Percentiles rank a stretch among this genome's conserved stretches.
phyloP scores from a whole-genome alignment of 2,888 invertebrate genomes.

The Pristionchus japonicus region DNA sequence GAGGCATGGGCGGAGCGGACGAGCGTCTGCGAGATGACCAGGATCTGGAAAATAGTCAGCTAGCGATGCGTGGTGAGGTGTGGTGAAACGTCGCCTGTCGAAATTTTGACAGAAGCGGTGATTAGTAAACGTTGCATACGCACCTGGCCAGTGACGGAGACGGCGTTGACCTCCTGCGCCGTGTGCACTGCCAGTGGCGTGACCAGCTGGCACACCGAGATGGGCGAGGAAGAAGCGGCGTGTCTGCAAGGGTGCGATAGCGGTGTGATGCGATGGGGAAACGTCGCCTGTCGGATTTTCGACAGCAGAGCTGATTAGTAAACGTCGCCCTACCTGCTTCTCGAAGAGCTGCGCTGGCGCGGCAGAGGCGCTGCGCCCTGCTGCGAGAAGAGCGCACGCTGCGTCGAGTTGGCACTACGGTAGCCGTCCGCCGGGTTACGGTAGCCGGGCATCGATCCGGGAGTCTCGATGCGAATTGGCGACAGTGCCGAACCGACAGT shows the following conservation, averaged over 20 bases:
- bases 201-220: background rate
- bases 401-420: background rate
- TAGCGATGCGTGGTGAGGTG: background rate
- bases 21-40: conserved; percentile 22
- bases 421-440: background rate
- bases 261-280: too few species aligned
- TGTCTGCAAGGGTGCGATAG: too few species aligned
- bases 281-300: background rate
- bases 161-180: conserved; percentile 15
- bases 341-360: background rate
- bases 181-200: conserved; percentile 32
- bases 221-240: background rate
- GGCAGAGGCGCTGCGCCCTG: background rate
- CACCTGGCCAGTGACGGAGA: conserved; percentile 38
- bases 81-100: background rate
- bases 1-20: conserved; percentile 11
- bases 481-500: background rate
- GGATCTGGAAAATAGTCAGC: background rate
- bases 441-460: too few species aligned
- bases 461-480: conserved; percentile 7
- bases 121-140: background rate
- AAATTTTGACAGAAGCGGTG: background rate
- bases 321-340: background rate
- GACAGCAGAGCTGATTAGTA: background rate
- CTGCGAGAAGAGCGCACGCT: conserved; percentile 18